Conservation (phyloP, 2,113 vertebrate genomes). For the Pseudorectes ferrugineus region DNA sequence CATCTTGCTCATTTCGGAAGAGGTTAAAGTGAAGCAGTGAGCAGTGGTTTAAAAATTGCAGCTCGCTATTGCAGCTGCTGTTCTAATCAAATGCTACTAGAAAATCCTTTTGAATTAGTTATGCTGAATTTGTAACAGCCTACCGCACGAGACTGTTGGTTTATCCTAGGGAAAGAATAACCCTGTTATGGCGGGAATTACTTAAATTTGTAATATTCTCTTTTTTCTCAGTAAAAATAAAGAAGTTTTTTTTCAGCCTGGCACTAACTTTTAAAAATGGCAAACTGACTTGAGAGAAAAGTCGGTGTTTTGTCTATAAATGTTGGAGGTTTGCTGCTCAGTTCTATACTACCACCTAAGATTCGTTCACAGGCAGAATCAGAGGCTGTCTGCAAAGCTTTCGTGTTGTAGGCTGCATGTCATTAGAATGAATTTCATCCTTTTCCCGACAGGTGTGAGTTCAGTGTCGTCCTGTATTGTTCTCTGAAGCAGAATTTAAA, state of each 20-base stretch:
- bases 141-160: not conserved
- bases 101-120: slow-evolving; percentile 59
- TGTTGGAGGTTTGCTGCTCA: not conserved
- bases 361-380: not conserved
- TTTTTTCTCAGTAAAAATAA: slow-evolving; percentile 18
- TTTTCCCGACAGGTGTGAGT: not conserved
- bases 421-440: not conserved
- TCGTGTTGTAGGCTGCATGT: not conserved
- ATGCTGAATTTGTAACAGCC: slow-evolving; percentile 51
- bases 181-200: not conserved
- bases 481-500: not conserved
- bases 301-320: not conserved
- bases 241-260: not conserved
- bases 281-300: not conserved
- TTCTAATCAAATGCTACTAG: slow-evolving; percentile 57
- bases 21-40: slow-evolving; percentile 37
- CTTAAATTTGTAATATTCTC: not conserved
- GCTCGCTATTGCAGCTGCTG: slow-evolving; percentile 57
- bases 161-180: slow-evolving; percentile 1
- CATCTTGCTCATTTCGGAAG: slow-evolving; percentile 41
- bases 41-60: slow-evolving; percentile 37
- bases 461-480: not conserved
- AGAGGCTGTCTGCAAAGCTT: not conserved
- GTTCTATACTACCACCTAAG: not conserved
- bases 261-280: not conserved